Evolutionary conservation across 2,113 vertebrate species (phyloP).

Genomic region (Gobius niger): DNA sequence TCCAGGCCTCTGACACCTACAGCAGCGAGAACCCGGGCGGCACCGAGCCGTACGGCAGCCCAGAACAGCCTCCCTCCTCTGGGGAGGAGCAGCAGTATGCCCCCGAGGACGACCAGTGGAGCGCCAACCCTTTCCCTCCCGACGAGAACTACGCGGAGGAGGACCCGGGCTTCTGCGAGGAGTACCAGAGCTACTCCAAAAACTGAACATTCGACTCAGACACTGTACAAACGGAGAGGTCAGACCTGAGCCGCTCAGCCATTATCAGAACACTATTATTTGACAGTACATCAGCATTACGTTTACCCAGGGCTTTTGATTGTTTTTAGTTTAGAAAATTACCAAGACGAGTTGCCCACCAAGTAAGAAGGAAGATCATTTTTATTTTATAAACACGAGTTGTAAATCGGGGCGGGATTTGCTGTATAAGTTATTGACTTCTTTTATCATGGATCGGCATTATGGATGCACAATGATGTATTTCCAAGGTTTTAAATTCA

Average conservation of each 20-base stretch:
- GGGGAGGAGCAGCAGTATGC: constrained; percentile 12
- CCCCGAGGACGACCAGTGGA: background rate
- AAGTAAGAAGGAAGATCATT: no score
- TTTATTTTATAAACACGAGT: no score
- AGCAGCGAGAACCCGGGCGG: background rate
- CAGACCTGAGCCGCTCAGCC: background rate
- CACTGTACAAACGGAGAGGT: background rate
- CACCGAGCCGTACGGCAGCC: background rate
- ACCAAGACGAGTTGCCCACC: no score
- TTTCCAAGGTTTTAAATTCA: no score
- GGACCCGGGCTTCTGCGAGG: constrained; percentile 7
- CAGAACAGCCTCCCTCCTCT: background rate
- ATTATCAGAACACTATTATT: background rate
- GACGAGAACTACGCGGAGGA: background rate
- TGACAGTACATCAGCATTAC: background rate
- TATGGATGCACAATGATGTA: no score
- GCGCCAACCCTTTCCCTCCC: background rate
- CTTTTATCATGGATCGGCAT: no score
- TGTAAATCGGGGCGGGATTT: no score
- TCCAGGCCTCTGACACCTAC: constrained; percentile 22
- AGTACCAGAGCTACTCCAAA: constrained; percentile 28
- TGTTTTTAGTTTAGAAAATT: background rate
- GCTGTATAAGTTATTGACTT: no score
- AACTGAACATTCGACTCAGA: background rate
- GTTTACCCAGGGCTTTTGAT: background rate